Base-by-base conservation (phyloP, 2,888 invertebrate species). In the Phyllotreta striolata region DNA sequence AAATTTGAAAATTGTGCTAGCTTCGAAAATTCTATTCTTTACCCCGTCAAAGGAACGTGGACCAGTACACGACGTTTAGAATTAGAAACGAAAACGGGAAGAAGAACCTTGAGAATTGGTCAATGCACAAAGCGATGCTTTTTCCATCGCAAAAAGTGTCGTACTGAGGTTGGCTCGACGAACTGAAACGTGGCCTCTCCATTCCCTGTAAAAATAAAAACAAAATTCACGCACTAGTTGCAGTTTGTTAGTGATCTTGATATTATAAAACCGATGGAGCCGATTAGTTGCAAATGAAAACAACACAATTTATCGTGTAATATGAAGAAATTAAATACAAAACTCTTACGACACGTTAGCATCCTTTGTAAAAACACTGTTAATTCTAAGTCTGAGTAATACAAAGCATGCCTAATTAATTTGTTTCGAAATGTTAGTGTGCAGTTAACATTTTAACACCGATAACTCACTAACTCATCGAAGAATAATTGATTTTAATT, bases 31-130 rank as follows among this genome's bases (percentile, higher is more conserved):
- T 37, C 39, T 38, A 37, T 10, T 35, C 24, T 60, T 12, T 54
- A n/a, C 12, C 12, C 38, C 12, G 60, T 60, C 60, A 81, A 37
- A 90, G 85, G 82, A 93, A 93, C 66, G 92, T 93, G 73, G 91
- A 91, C 95, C 95, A 95, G 80, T 95, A 95, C 9, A 92, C 91
- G 69, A 94, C 89, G 79, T 95, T 95, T n/a, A 95, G 85, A 76
- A 94, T 91, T 74, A 93, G 89, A 83, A 95, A 95, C 3, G 93
- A 92, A 79, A 94, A 92, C 0, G 95, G 95, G 73, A 95, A 95
- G 83, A 94, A 93, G 83, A 93, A 91, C 75, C 94, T 86, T 52
- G 94, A 94, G 80, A 93, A 89, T 76, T 91, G 89, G 82, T 95
- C 95, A 74, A 95, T 94, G 82, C 89, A 92, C 67, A 94, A 84